phyloP scores from a whole-genome alignment of 2,113 vertebrate genomes.

The Hippopotamus amphibius region DNA sequence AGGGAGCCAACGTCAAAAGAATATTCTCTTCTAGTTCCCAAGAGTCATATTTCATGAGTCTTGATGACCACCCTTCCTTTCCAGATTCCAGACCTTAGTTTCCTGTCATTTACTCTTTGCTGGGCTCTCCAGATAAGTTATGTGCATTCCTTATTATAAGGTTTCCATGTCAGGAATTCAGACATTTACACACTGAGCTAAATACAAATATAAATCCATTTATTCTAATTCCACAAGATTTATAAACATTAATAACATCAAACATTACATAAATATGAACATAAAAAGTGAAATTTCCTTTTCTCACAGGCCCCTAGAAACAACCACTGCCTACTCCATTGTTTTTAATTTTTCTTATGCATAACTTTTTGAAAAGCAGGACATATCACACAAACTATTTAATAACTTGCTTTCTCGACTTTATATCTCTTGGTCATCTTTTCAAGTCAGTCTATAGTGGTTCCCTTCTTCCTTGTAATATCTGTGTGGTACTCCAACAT shows the following conservation, averaged over 20 bases:
- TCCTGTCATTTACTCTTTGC: background rate
- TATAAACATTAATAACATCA: background rate
- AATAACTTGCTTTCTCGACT: slow-evolving; percentile 36
- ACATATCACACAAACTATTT: background rate
- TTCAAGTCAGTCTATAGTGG: background rate
- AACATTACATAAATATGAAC: background rate
- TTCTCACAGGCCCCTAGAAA: background rate
- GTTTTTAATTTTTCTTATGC: background rate
- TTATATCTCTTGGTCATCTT: background rate
- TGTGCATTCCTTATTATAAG: background rate
- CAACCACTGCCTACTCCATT: background rate
- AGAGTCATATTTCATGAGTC: background rate
- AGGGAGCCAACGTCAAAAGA: background rate
- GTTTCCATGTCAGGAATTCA: background rate
- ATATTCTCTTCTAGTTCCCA: background rate
- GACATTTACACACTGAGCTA: background rate
- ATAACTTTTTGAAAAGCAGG: background rate
- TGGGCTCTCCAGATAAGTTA: background rate
- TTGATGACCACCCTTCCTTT: background rate
- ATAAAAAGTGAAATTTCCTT: background rate
- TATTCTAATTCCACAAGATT: slow-evolving; percentile 4
- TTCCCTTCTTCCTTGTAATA: background rate
- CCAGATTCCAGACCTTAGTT: background rate
- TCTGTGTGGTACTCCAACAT: background rate
- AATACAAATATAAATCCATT: background rate